These are phyloP conservation scores for Halcyon chelicuti DNA, from an alignment of 2,797 vertebrate species.

Conservation along the genomic window DNA sequence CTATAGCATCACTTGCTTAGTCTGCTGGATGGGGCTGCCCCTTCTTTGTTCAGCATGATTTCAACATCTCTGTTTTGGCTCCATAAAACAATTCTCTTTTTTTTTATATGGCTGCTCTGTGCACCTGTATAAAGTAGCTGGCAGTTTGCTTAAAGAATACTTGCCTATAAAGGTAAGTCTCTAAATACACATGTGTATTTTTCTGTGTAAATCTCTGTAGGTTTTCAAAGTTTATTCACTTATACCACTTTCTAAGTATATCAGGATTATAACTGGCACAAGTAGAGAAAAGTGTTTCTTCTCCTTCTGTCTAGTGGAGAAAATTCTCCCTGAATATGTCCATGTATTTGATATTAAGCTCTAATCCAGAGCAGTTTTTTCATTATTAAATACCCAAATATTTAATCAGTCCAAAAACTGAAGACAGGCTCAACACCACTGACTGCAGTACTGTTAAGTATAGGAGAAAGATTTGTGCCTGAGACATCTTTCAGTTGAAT, in stretches of 20 bases:
- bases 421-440: background rate
- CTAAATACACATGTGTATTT: background rate
- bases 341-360: background rate
- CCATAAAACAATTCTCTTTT: background rate
- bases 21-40: constrained; percentile 30
- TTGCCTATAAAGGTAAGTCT: background rate
- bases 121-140: background rate
- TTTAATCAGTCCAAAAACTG: background rate
- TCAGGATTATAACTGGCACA: background rate
- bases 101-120: background rate
- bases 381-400: background rate
- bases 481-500: background rate
- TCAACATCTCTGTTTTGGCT: constrained; percentile 12
- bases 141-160: constrained; percentile 11
- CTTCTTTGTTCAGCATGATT: constrained; percentile 41
- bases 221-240: constrained; percentile 15
- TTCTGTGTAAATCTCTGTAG: background rate
- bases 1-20: constrained; percentile 27
- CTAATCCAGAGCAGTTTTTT: background rate
- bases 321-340: background rate
- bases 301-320: background rate
- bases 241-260: background rate
- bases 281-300: background rate
- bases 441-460: background rate
- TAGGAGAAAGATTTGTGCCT: background rate